Conservation (phyloP, 2,113 vertebrate genomes). For the Fukomys damarensis region DNA sequence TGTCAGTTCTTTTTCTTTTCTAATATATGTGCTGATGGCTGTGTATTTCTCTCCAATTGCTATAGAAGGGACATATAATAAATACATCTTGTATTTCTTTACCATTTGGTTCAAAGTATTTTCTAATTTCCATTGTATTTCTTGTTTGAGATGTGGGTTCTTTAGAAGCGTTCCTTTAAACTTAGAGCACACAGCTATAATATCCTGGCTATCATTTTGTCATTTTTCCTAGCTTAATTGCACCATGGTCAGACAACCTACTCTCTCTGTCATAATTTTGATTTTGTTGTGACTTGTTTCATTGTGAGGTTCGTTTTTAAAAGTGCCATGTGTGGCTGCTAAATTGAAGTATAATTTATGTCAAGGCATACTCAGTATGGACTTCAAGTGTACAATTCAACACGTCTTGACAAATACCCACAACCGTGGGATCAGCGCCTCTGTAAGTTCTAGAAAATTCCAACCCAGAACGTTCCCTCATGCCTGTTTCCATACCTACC, state of each 20-base stretch:
- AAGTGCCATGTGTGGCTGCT: not conserved
- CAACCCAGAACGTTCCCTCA: not conserved
- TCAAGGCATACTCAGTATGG: too few species aligned
- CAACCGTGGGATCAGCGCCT: not conserved
- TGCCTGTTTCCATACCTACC: too few species aligned
- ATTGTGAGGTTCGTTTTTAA: not conserved
- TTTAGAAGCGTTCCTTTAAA: not conserved
- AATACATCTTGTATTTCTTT: not conserved
- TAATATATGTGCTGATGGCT: not conserved
- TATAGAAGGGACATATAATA: not conserved
- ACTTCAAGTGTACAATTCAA: not conserved
- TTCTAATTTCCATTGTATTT: not conserved
- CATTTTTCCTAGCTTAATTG: not conserved
- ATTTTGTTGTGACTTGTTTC: not conserved
- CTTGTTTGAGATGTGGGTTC: not conserved
- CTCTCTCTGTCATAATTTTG: not conserved
- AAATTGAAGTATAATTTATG: constrained; percentile 15
- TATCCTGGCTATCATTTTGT: not conserved
- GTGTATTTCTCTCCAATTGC: not conserved
- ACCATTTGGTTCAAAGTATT: not conserved
- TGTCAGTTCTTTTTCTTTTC: not conserved
- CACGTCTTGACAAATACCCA: not conserved
- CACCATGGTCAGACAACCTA: not conserved
- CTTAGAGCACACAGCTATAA: not conserved
- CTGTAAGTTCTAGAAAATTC: not conserved